These are phyloP conservation scores for Periphyllus acericola DNA, from an alignment of 2,888 invertebrate genomes.

Conservation along the genomic window DNA sequence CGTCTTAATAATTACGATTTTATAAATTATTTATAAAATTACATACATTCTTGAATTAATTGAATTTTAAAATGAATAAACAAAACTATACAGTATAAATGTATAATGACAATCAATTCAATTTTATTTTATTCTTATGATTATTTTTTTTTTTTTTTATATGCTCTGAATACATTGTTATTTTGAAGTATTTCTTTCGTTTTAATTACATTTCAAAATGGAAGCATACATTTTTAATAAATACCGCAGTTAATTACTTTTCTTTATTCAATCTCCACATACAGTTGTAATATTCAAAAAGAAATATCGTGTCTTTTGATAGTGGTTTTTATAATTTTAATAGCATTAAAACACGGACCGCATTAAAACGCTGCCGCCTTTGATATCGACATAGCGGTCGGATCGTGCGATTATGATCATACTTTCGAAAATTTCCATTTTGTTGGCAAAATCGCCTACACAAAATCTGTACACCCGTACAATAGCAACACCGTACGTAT, in stretches of 20 bases:
- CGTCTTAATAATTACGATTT: too few species aligned
- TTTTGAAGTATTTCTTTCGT: conserved; percentile 28
- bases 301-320: not conserved
- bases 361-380: not conserved
- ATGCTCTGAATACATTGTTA: not conserved
- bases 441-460: not conserved
- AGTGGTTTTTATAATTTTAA: not conserved
- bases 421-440: not conserved
- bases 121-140: not conserved
- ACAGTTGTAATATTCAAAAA: conserved; percentile 21
- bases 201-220: too few species aligned
- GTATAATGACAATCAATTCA: not conserved
- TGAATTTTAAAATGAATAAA: not conserved
- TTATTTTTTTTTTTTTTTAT: not conserved
- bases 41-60: not conserved
- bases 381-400: too few species aligned
- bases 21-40: not conserved
- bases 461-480: not conserved
- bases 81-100: not conserved
- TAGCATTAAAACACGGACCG: not conserved
- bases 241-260: conserved; percentile 37
- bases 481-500: not conserved
- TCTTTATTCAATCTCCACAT: conserved; percentile 20
- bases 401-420: conserved; percentile 8
- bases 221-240: conserved; percentile 37